Conservation (phyloP, 35 echinoderm and acorn worm species). For the Ophioderma brevispina region DNA sequence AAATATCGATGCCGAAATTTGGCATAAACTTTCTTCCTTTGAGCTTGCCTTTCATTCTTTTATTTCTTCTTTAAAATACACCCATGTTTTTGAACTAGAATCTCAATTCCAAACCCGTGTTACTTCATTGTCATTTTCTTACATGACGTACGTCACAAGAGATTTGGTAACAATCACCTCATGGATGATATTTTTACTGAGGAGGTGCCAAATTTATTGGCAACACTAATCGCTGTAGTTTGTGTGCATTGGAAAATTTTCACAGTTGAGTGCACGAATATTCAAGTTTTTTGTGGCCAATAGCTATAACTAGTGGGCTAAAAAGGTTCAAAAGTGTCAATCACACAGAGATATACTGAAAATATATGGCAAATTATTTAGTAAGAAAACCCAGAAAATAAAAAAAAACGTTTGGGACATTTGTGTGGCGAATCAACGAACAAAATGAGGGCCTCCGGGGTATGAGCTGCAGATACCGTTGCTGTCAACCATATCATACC, state of each 20-base stretch:
- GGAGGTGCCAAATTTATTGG: slow-evolving; percentile 1
- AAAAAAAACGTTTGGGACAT: background rate
- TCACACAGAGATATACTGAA: background rate
- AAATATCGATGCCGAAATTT: no score
- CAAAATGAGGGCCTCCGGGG: background rate
- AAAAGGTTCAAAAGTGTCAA: background rate
- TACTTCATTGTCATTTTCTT: no score
- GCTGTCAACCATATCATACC: background rate
- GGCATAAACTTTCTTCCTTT: no score
- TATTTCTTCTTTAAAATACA: no score
- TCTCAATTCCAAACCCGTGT: no score
- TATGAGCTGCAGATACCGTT: background rate
- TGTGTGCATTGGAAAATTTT: background rate
- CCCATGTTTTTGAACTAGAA: no score
- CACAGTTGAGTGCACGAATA: background rate
- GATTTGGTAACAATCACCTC: no score
- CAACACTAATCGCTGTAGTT: slow-evolving; percentile 6
- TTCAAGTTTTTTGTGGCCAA: background rate
- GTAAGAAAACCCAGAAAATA: background rate
- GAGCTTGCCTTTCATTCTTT: no score
- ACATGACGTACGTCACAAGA: no score
- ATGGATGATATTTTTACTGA: no score
- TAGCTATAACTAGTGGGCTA: background rate
- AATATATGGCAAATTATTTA: slow-evolving; percentile 16
- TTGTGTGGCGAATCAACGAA: background rate